Evolutionary conservation across 1,140 invertebrate genomes (phyloP).

Genomic region (Pseudomyrmex gracilis): DNA sequence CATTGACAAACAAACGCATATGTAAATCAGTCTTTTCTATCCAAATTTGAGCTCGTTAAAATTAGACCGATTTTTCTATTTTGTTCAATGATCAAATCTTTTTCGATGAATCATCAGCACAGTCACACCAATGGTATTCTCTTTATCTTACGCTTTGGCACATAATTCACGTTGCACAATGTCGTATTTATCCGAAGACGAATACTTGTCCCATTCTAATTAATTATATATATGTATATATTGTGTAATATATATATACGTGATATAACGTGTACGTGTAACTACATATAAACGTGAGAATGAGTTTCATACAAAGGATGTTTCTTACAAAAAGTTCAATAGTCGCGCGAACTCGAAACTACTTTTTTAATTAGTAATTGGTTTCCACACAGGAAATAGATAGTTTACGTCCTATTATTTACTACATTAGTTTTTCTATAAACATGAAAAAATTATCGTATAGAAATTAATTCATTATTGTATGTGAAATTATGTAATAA

Average conservation of each 20-base stretch:
- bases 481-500: no score
- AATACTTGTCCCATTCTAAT: constrained; percentile 43
- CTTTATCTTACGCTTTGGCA: constrained; percentile 76
- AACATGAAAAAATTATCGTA: constrained; percentile 8
- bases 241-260: constrained; percentile 18
- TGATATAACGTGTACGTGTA: constrained; percentile 50
- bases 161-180: constrained; percentile 78
- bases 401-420: neutral
- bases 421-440: neutral
- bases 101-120: constrained; percentile 18
- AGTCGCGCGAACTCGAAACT: neutral
- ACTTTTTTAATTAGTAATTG: neutral
- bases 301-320: constrained; percentile 32
- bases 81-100: neutral
- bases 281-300: no score
- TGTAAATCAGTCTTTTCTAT: neutral
- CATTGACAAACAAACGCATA: neutral
- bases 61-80: neutral
- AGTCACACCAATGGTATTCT: constrained; percentile 43
- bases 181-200: constrained; percentile 61
- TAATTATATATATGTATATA: constrained; percentile 5
- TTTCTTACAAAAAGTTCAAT: constrained; percentile 45
- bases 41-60: neutral
- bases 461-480: neutral
- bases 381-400: constrained; percentile 1